Base-by-base conservation (phyloP, 2,797 vertebrate species). In the Tinamus major region DNA sequence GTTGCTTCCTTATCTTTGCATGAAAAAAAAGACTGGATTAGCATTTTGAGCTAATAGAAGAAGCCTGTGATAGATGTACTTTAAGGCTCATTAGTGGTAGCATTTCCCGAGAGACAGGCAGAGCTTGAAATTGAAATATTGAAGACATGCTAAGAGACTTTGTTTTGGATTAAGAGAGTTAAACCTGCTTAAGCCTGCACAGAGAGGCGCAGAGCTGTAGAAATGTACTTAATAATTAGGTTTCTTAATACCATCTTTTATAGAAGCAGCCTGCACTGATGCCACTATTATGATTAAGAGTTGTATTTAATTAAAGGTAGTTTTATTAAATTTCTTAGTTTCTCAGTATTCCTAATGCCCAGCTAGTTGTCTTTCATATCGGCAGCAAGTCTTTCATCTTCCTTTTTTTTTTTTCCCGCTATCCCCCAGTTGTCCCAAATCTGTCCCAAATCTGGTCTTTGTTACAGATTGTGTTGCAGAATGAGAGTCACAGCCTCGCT, bases 81-180 rank as follows among this genome's bases (percentile, higher is more conserved):
- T 61, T 79, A 89, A 78, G 67, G 78, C 88, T 96, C 91, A 90
- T 92, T 92, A 95, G 90, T 44, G 55, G 75, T 64, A 49, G 68
- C 76, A 58, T 72, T 81, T 83, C 85, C 94, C 89, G 80, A 76
- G 87, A 92, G 90, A 92, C 90, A 13, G 86, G 91, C 94, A 91
- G 91, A 91, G 92, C 95, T 94, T 71, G 95, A 78, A 95, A 91
- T n/a, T 69, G 83, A 92, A 87, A 89, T 87, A 23, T 71, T 90
- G 89, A 58, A 69, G 93, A 89, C 2, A 26, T 51, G 80, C 91
- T 69, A 88, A 95, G 91, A 96, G 93, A 94, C 78, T 93, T 95
- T 82, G 71, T 88, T 92, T 87, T 71, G 94, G 94, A 96, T 96
- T 96, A 96, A 86, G 94, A 93, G 92, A 92, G 85, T 83, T 95